Base-by-base conservation (phyloP, 2,888 invertebrate genomes). In the Eucera pruinosa region DNA sequence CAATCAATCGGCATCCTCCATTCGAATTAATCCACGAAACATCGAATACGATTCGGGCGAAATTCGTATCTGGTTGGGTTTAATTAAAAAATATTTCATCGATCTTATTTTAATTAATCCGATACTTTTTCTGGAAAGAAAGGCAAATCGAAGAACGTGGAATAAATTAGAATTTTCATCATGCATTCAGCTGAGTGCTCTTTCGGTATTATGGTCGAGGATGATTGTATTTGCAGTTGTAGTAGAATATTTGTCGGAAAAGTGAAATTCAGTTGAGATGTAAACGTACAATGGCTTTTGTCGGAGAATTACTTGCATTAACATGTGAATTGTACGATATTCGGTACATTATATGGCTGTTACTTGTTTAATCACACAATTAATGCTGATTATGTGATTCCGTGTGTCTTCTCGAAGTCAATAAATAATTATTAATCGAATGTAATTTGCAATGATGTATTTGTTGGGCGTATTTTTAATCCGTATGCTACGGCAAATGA, bases 61-160 rank as follows among this genome's bases (percentile, higher is more conserved):
- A 36, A 33, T 7, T 23, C 11, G 13, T 3, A 30, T 45, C n/a
- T 23, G 30, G 30, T 11, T 9, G 36, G 15, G 39, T 58, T 50
- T 60, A 48, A 74, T 74, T 60, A 55, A 65, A 41, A 50, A 27
- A 64, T 54, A 39, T 65, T 41, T 7, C 18, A n/a, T 55, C 41
- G 33, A 54, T 27, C 33, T 48, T 15, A 15, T 27, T 64, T 45
- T 45, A 30, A 72, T 74, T 72, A 33, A 39, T 27, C 18, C 2
- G 9, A 5, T 18, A 33, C 11, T n/a, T n/a, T n/a, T n/a, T n/a
- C n/a, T n/a, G n/a, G n/a, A n/a, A n/a, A n/a, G n/a, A n/a, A n/a
- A n/a, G n/a, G n/a, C n/a, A n/a, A n/a, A n/a, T n/a, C n/a, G n/a
- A n/a, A n/a, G n/a, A n/a, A n/a, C n/a, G 25, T n/a, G 11, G 5